Conservation (phyloP, 1,140 invertebrate species). For the Carcinoscorpius rotundicauda region DNA sequence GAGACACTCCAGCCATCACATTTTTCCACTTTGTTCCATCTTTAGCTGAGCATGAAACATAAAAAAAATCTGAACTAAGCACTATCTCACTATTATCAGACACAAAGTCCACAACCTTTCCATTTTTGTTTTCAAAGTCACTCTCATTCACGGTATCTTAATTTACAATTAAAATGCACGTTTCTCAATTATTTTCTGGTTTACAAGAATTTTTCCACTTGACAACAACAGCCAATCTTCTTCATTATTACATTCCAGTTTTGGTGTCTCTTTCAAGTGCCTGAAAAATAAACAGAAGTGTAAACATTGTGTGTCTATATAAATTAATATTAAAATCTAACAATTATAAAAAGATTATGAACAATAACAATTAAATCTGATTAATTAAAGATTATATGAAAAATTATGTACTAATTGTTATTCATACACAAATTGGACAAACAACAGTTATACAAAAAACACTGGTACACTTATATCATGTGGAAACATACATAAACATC, state of each 20-base stretch:
- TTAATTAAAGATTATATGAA: too few relatives aligned
- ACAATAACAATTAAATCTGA: too few relatives aligned
- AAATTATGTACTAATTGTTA: too few relatives aligned
- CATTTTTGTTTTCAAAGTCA: constrained; percentile 9
- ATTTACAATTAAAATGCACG: constrained; percentile 12
- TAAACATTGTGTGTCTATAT: not conserved
- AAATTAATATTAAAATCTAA: not conserved
- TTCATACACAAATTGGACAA: too few relatives aligned
- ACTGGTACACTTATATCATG: too few relatives aligned
- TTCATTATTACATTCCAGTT: constrained; percentile 11
- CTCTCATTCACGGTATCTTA: constrained; percentile 12
- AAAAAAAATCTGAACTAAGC: constrained; percentile 48
- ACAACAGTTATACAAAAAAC: too few relatives aligned
- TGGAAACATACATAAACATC: too few relatives aligned
- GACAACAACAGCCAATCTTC: constrained; percentile 13
- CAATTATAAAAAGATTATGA: too few relatives aligned
- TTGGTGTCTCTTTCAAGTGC: constrained; percentile 10
- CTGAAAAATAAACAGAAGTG: constrained; percentile 4
- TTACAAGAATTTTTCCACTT: not conserved
- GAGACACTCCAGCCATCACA: constrained; percentile 42
- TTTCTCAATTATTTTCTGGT: constrained; percentile 4
- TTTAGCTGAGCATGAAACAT: constrained; percentile 42
- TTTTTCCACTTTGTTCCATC: constrained; percentile 45
- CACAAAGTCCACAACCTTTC: not conserved
- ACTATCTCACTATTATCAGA: not conserved